Evolutionary conservation across 2,113 vertebrate species (phyloP).

Genomic region (Myotis lucifugus): DNA sequence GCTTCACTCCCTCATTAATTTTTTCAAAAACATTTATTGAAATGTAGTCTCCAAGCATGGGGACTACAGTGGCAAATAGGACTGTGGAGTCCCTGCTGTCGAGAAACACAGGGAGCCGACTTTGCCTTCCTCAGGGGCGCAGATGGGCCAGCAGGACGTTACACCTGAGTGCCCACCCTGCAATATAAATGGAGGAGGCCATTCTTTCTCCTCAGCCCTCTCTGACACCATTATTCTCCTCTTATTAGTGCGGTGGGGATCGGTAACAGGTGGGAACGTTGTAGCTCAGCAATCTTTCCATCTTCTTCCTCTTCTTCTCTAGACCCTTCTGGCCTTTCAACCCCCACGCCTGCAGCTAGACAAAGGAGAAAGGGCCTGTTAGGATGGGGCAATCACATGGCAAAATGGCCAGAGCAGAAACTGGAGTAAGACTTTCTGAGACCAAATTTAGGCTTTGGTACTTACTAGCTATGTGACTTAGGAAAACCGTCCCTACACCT

Average conservation of each 20-base stretch:
- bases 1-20: neutral
- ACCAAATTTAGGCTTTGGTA: neutral
- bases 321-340: neutral
- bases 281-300: neutral
- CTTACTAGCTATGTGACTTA: neutral
- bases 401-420: neutral
- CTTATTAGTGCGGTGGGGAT: neutral
- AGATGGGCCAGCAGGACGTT: neutral
- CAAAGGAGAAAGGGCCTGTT: neutral
- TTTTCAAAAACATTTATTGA: neutral
- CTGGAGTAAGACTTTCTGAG: neutral
- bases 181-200: neutral
- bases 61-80: neutral
- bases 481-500: neutral
- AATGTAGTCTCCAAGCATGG: no score
- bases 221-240: neutral
- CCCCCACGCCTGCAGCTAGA: neutral
- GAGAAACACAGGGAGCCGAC: neutral
- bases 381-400: neutral
- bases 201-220: neutral
- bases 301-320: neutral
- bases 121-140: neutral
- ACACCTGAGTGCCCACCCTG: neutral
- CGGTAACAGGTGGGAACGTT: neutral
- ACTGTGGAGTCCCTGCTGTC: neutral